Evolutionary conservation across 2,888 invertebrate genomes (phyloP), one percentile per base, ranked within the genome.

Genomic region (Lepidochrysops patricia): DNA sequence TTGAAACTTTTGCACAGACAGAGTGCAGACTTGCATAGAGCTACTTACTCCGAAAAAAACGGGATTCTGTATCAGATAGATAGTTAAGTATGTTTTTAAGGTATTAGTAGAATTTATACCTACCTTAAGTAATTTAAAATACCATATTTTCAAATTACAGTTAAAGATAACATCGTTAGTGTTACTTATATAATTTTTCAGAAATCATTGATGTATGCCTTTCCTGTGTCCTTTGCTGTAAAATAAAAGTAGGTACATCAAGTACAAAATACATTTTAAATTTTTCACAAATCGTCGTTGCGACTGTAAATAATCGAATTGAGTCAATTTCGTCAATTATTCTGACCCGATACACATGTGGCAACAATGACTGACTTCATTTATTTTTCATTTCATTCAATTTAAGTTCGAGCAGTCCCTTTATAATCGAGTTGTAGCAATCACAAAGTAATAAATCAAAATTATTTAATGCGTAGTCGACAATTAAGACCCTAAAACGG

Each of bases 391-490:
- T 82, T 85, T 79, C 79, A 82, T 82, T 84, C 84, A 85, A 87
- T 88, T 85, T 80, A 80, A 74, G 70, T 73, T 67, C 72, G 76
- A 75, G 75, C 74, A 77, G 77, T 75, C 74, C 79, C 79, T 76
- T 75, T 76, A 74, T 81, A 86, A 88, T 86, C 86, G 82, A 87
- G 77, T 87, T 85, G 84, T 76, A 79, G 76, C 88, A 87, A 88
- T 89, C 85, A 84, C 79, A 82, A 84, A 79, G 80, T 80, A 66
- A 87, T 87, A 87, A 89, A 89, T 89, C 89, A 89, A 87, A 87
- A 86, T 86, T 84, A 87, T 85, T 81, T 76, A 77, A 75, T 79
- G 79, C 74, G 77, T 75, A 81, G 70, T 74, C 76, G 84, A 83
- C 85, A 86, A 86, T 85, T 85, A 84, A 76, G 77, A 71, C 70